Conservation (phyloP, 2,113 vertebrate species). For the Theropithecus gelada region DNA sequence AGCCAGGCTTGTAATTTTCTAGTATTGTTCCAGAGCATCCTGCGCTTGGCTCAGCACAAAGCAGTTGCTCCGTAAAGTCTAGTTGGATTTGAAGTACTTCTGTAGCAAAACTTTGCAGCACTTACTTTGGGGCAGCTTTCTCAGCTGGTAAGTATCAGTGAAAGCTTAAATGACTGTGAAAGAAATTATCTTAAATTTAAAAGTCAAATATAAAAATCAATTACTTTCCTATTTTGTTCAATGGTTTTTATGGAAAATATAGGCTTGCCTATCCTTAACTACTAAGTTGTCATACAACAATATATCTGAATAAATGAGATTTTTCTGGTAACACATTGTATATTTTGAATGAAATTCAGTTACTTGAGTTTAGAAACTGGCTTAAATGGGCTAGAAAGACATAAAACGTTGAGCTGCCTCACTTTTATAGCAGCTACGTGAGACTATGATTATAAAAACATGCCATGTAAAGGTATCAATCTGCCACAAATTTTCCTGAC, state of each 20-base stretch:
- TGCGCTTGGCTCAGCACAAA: neutral
- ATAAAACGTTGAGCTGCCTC: neutral
- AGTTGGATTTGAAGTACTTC: neutral
- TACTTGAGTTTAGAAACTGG: constrained; percentile 1
- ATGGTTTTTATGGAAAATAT: neutral
- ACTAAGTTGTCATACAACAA: neutral
- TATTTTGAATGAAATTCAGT: neutral
- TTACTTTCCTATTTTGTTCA: neutral
- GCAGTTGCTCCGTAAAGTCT: neutral
- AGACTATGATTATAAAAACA: neutral
- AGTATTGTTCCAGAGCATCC: neutral
- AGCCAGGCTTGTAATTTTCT: neutral
- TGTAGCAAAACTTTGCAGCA: neutral
- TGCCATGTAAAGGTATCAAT: neutral
- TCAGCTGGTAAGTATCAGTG: neutral
- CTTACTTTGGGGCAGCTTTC: neutral
- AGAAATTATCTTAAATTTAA: constrained; percentile 5
- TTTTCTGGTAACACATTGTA: neutral
- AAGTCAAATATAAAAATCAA: neutral
- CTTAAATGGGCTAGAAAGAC: neutral
- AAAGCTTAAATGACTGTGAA: neutral
- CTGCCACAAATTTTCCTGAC: neutral
- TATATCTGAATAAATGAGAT: neutral
- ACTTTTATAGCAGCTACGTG: neutral
- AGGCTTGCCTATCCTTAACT: neutral